These are phyloP conservation scores for Chloroclysta siterata DNA, from an alignment of 2,888 invertebrate genomes.

Conservation along the genomic window DNA sequence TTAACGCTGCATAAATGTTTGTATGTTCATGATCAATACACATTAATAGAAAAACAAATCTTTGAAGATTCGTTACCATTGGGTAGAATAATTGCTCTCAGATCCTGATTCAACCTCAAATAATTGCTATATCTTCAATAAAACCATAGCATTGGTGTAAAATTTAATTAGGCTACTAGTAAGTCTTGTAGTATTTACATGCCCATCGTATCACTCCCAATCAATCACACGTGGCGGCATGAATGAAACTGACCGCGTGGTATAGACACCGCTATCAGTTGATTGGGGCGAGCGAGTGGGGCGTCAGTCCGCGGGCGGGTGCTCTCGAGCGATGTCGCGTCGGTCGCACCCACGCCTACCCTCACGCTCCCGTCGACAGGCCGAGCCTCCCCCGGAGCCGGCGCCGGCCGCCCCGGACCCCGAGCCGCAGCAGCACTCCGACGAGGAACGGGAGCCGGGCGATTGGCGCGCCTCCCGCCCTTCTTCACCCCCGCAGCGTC, in stretches of 20 bases:
- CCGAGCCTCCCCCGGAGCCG: slow-evolving; percentile 74
- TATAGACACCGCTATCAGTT: slow-evolving; percentile 66
- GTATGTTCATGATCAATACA: too few species aligned
- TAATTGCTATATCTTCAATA: neutral
- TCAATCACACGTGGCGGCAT: slow-evolving; percentile 64
- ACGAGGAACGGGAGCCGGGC: slow-evolving; percentile 83
- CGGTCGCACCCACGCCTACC: slow-evolving; percentile 73
- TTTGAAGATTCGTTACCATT: too few species aligned
- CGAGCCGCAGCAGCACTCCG: slow-evolving; percentile 68
- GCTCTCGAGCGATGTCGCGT: slow-evolving; percentile 75
- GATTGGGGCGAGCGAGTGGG: slow-evolving; percentile 62
- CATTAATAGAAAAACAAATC: too few species aligned
- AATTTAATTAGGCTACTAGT: slow-evolving; percentile 8
- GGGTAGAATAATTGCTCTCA: neutral
- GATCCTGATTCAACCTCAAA: neutral
- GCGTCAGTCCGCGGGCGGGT: slow-evolving; percentile 70
- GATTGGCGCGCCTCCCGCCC: slow-evolving; percentile 81
- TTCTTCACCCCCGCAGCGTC: slow-evolving; percentile 71
- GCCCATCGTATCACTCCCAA: slow-evolving; percentile 39
- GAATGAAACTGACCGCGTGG: slow-evolving; percentile 55
- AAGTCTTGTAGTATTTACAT: slow-evolving; percentile 19
- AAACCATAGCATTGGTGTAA: neutral
- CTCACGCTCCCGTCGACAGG: slow-evolving; percentile 74
- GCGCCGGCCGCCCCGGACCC: slow-evolving; percentile 71
- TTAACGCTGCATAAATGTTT: neutral